phyloP scores from a whole-genome alignment of 2,888 invertebrate genomes.

The Drosophila setosimentum region DNA sequence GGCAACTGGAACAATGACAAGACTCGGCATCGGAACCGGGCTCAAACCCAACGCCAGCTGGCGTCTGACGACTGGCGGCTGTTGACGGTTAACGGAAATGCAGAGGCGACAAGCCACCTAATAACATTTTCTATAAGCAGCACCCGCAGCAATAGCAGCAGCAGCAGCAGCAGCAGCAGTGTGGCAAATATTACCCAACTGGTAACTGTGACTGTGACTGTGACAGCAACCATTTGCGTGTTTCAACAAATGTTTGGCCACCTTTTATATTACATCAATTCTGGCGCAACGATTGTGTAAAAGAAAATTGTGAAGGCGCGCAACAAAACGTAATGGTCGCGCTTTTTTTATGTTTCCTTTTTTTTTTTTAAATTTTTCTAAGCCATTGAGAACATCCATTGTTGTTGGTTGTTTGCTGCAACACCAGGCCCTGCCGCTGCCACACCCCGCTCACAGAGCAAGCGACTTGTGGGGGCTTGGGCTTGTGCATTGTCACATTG shows the following conservation, averaged over 20 bases:
- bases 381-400: slow-evolving; percentile 53
- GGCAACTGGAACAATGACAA: slow-evolving; percentile 59
- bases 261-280: slow-evolving; percentile 69
- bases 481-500: slow-evolving; percentile 67
- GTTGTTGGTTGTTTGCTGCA: slow-evolving; percentile 56
- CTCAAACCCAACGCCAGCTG: slow-evolving; percentile 30
- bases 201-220: slow-evolving; percentile 13
- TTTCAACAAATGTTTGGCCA: slow-evolving; percentile 73
- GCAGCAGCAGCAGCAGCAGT: slow-evolving; percentile 1
- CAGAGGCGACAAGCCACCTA: slow-evolving; percentile 74
- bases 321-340: slow-evolving; percentile 55
- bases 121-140: slow-evolving; percentile 68
- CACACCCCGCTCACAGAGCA: slow-evolving; percentile 6
- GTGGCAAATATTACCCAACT: slow-evolving; percentile 18
- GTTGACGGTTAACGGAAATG: slow-evolving; percentile 59
- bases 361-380: slow-evolving; percentile 39
- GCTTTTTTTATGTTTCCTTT: slow-evolving; percentile 37
- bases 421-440: background rate
- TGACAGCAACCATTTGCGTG: slow-evolving; percentile 34
- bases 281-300: slow-evolving; percentile 53
- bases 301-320: slow-evolving; percentile 51
- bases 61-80: slow-evolving; percentile 3
- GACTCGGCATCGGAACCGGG: slow-evolving; percentile 30
- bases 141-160: slow-evolving; percentile 7
- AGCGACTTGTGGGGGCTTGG: slow-evolving; percentile 31